Conservation (phyloP, 2,888 invertebrate species). For the Caenorhabditis imperialis region DNA sequence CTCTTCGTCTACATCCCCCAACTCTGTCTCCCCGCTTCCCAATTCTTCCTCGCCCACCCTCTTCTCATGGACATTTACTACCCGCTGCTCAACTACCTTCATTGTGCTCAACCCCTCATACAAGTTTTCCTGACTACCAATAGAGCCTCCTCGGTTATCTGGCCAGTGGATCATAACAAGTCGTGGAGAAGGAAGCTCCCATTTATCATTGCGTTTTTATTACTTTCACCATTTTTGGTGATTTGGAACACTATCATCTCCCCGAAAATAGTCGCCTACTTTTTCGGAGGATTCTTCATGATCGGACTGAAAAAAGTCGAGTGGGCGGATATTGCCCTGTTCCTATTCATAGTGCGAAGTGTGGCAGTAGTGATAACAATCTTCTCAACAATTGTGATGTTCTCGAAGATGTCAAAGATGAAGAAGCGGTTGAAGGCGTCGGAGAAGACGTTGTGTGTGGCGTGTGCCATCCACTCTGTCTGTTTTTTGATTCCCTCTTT, state of each 20-base stretch:
- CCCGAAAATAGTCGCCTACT: slow-evolving; percentile 10
- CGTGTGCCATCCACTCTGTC: slow-evolving; percentile 20
- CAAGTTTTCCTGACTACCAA: slow-evolving; percentile 43
- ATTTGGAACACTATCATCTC: slow-evolving; percentile 51
- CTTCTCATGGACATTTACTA: slow-evolving; percentile 41
- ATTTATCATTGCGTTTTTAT: neutral
- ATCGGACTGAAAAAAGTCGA: slow-evolving; percentile 6
- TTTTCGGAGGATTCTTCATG: slow-evolving; percentile 41
- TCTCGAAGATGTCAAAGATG: slow-evolving; percentile 34
- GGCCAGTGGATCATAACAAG: slow-evolving; percentile 24
- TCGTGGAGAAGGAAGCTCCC: slow-evolving; percentile 1
- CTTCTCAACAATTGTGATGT: slow-evolving; percentile 19
- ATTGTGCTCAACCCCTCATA: slow-evolving; percentile 38
- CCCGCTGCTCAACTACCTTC: slow-evolving; percentile 42
- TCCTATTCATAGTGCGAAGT: slow-evolving; percentile 18
- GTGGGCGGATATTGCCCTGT: slow-evolving; percentile 39
- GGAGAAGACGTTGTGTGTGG: slow-evolving; percentile 33
- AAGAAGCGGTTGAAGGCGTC: slow-evolving; percentile 22
- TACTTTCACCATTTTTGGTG: slow-evolving; percentile 19
- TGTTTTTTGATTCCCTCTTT: slow-evolving; percentile 23
- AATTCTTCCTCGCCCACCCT: slow-evolving; percentile 18
- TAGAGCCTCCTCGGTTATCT: slow-evolving; percentile 31
- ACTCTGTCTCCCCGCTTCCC: slow-evolving; percentile 13
- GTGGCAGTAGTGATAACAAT: slow-evolving; percentile 26
- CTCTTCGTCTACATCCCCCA: slow-evolving; percentile 31